Evolutionary conservation across 2,888 invertebrate genomes (phyloP).

Genomic region (Cenopis cana): DNA sequence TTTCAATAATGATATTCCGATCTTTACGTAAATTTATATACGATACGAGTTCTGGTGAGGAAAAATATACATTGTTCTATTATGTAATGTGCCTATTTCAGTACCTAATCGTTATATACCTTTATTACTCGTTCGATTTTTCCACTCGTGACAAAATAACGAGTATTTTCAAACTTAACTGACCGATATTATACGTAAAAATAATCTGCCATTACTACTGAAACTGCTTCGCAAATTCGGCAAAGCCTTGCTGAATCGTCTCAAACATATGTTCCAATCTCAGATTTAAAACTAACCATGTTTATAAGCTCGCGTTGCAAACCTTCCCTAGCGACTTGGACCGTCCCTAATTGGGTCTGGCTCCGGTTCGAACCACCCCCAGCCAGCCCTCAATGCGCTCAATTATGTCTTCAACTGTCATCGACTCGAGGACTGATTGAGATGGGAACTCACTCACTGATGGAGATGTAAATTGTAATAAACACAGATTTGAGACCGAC

Average conservation of each 20-base stretch:
- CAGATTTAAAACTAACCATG: slow-evolving; percentile 10
- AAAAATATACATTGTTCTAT: too few species aligned
- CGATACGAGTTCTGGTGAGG: too few species aligned
- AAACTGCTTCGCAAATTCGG: background rate
- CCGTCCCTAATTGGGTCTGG: slow-evolving; percentile 34
- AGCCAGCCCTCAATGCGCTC: slow-evolving; percentile 24
- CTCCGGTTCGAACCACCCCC: slow-evolving; percentile 24
- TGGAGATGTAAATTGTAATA: background rate
- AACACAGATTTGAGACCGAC: background rate
- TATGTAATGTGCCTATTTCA: too few species aligned
- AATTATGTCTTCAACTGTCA: slow-evolving; percentile 40
- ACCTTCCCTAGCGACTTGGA: slow-evolving; percentile 16
- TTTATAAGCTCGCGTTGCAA: slow-evolving; percentile 23
- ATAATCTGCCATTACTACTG: too few species aligned
- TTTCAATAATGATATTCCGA: too few species aligned
- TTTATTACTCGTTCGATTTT: too few species aligned
- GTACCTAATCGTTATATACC: too few species aligned
- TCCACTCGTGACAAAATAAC: too few species aligned
- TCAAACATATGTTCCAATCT: slow-evolving; percentile 4
- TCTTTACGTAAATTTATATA: too few species aligned
- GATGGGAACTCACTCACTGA: slow-evolving; percentile 4
- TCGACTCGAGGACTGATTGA: slow-evolving; percentile 18
- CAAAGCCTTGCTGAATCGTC: background rate
- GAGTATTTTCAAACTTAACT: too few species aligned
- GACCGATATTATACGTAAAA: too few species aligned